Percentiles rank a stretch among this genome's conserved stretches.
Evolutionary conservation across 2,888 invertebrate genomes (phyloP).

Genomic region (Perdita meconis): DNA sequence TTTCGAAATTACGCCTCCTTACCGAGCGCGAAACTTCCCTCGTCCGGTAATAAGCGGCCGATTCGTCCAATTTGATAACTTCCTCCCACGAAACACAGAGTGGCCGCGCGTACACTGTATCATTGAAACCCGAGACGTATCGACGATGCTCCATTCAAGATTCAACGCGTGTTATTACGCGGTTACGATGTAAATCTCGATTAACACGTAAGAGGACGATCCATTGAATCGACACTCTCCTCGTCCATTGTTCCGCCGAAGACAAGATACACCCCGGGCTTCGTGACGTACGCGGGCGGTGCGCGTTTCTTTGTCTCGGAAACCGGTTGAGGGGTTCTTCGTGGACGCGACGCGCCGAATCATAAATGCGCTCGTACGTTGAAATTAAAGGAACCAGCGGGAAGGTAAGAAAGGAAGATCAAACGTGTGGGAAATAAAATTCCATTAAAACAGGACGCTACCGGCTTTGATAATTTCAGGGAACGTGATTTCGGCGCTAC

Average conservation of each 20-base stretch:
- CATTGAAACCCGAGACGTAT: conserved; percentile 21
- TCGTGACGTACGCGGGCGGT: conserved; percentile 31
- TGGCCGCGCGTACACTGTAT: background rate
- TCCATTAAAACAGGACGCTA: too few species aligned
- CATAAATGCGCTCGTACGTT: conserved; percentile 32
- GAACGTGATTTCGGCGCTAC: too few species aligned
- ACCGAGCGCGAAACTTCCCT: background rate
- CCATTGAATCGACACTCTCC: conserved; percentile 38
- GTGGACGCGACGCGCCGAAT: conserved; percentile 31
- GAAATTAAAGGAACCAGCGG: conserved; percentile 23
- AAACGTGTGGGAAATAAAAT: too few species aligned
- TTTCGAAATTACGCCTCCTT: conserved; percentile 13
- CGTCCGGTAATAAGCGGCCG: background rate
- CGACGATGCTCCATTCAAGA: conserved; percentile 19
- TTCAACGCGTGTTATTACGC: conserved; percentile 45
- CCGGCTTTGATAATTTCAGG: too few species aligned
- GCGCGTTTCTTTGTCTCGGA: conserved; percentile 50
- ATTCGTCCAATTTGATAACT: background rate
- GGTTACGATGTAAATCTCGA: conserved; percentile 57
- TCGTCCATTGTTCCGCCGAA: conserved; percentile 50
- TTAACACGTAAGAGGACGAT: conserved; percentile 54
- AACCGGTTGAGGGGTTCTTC: conserved; percentile 49
- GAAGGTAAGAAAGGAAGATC: background rate
- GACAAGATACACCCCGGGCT: conserved; percentile 20
- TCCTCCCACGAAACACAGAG: background rate